Percentiles rank a stretch among this genome's conserved stretches.
These are phyloP conservation scores for Cybosia mesomella DNA, from an alignment of 2,888 invertebrate genomes.

Conservation along the genomic window DNA sequence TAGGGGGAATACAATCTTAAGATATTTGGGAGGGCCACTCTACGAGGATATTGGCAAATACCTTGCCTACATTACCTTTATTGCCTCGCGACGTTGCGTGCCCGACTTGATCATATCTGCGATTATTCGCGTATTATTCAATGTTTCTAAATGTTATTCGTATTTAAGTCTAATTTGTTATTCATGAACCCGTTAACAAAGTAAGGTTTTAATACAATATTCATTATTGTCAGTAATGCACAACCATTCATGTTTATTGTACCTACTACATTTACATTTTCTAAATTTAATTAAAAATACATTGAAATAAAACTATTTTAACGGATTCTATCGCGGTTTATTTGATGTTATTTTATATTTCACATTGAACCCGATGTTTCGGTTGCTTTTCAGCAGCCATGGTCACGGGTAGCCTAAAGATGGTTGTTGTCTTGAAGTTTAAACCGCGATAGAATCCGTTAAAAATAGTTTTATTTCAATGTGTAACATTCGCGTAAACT, in stretches of 20 bases:
- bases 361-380: too few species aligned
- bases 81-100: slow-evolving; percentile 81
- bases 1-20: slow-evolving; percentile 86
- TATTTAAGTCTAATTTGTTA: slow-evolving; percentile 65
- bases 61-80: slow-evolving; percentile 86
- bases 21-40: slow-evolving; percentile 86
- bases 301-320: too few species aligned
- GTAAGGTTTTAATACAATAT: slow-evolving; percentile 53
- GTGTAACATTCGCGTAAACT: too few species aligned
- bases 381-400: too few species aligned
- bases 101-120: slow-evolving; percentile 77
- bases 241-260: slow-evolving; percentile 35
- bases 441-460: too few species aligned
- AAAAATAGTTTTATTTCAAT: too few species aligned
- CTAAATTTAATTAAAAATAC: slow-evolving; percentile 36
- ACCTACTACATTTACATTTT: slow-evolving; percentile 28
- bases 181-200: slow-evolving; percentile 58
- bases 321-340: too few species aligned
- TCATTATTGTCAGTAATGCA: slow-evolving; percentile 46
- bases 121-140: slow-evolving; percentile 79
- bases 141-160: slow-evolving; percentile 74
- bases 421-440: too few species aligned
- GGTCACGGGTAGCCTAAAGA: too few species aligned
- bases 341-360: too few species aligned
- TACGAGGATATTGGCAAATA: slow-evolving; percentile 85